These are phyloP conservation scores for Chloroceryle inda DNA, from an alignment of 2,797 vertebrate genomes.

Conservation along the genomic window DNA sequence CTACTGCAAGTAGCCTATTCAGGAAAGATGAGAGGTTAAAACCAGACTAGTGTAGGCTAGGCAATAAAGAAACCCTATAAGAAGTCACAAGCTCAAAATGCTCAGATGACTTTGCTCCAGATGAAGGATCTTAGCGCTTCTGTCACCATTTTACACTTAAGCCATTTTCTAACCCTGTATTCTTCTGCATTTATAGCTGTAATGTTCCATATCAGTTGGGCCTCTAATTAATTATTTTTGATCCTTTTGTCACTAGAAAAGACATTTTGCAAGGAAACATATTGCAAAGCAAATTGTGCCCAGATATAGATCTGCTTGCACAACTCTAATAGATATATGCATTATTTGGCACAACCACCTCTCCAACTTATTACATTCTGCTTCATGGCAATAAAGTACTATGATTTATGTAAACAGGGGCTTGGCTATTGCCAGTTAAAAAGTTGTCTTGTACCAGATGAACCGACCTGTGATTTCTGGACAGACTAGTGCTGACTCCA, in stretches of 20 bases:
- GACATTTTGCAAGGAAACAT: background rate
- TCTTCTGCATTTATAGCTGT: background rate
- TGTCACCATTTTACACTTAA: background rate
- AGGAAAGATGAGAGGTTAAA: background rate
- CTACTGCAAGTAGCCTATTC: background rate
- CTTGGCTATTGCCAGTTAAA: background rate
- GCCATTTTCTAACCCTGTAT: background rate
- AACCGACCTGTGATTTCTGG: slow-evolving; percentile 76
- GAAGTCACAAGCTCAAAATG: background rate
- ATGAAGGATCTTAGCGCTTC: background rate
- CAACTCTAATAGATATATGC: background rate
- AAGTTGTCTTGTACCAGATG: background rate
- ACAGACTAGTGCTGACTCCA: background rate
- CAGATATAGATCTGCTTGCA: background rate
- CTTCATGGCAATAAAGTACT: background rate
- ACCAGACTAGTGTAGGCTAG: background rate
- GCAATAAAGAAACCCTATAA: background rate
- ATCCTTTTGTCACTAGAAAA: background rate
- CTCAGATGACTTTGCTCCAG: background rate
- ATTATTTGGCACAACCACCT: background rate
- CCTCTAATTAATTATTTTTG: background rate
- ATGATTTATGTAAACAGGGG: background rate
- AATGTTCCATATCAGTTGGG: background rate
- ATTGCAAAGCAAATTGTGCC: background rate
- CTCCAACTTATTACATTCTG: background rate